A percentile compares a stretch with the other conserved stretches of the same genome.
Evolutionary conservation across 2,113 vertebrate species (phyloP).

Genomic region (Tricholaema leucomelas): DNA sequence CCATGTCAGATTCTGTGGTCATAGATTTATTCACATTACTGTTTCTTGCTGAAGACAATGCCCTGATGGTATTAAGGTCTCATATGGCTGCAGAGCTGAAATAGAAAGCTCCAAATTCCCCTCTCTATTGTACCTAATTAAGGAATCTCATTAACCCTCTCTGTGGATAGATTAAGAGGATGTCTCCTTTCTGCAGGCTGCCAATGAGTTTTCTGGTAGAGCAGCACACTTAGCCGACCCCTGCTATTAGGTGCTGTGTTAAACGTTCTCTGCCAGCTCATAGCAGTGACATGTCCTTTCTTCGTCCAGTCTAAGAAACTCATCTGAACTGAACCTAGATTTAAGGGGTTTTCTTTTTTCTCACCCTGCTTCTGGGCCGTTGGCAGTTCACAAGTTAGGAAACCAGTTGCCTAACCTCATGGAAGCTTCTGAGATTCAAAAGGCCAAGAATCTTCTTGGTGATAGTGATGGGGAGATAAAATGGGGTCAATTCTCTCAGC

Average conservation of each 20-base stretch:
- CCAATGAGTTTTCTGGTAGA: conserved; percentile 45
- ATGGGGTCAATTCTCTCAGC: neutral
- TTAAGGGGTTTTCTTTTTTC: neutral
- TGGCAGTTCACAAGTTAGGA: neutral
- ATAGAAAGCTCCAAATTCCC: conserved; percentile 1
- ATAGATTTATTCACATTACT: neutral
- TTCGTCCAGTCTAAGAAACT: neutral
- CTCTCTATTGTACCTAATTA: conserved; percentile 29
- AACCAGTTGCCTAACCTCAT: neutral
- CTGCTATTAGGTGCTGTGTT: neutral
- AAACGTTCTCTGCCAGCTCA: neutral
- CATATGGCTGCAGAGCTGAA: conserved; percentile 10
- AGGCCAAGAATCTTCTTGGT: neutral
- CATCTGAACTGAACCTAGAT: neutral
- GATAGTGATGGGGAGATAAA: neutral
- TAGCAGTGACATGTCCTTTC: neutral
- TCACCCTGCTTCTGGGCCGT: neutral
- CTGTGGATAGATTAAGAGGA: neutral
- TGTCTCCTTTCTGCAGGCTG: conserved; percentile 9
- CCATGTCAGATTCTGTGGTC: neutral
- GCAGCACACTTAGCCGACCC: neutral
- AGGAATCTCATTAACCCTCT: conserved; percentile 52
- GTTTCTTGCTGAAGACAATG: neutral
- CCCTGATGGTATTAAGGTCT: neutral
- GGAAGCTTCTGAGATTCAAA: neutral